Percentiles rank a stretch among this genome's conserved stretches.
Conservation (phyloP, 2,797 vertebrate species). For the Microchirus variegatus region DNA sequence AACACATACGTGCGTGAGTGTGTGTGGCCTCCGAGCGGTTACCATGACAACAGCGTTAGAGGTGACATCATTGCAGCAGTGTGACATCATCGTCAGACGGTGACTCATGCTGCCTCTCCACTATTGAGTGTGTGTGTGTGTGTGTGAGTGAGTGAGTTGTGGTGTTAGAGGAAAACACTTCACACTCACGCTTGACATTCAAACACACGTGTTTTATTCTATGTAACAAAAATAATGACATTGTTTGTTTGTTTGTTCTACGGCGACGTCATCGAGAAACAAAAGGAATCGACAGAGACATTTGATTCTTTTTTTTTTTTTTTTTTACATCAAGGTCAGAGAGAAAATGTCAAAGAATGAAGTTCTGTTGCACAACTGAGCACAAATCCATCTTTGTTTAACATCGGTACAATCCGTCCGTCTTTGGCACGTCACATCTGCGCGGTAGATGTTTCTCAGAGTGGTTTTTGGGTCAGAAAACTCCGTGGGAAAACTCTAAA, state of each 20-base stretch:
- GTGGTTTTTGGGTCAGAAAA: neutral
- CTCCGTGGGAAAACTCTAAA: too few species aligned
- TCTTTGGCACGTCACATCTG: conserved; percentile 50
- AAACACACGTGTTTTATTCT: conserved; percentile 79
- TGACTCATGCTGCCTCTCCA: conserved; percentile 74
- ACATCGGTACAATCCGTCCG: too few species aligned
- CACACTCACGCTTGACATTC: conserved; percentile 61
- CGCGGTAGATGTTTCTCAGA: neutral
- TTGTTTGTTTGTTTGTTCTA: conserved; percentile 74
- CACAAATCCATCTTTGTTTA: conserved; percentile 52
- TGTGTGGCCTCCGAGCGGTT: conserved; percentile 62
- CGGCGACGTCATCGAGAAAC: conserved; percentile 68
- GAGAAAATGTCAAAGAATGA: conserved; percentile 55
- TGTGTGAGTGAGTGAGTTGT: conserved; percentile 3
- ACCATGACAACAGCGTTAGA: conserved; percentile 75
- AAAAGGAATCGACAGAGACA: conserved; percentile 43
- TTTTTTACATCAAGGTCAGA: conserved; percentile 71
- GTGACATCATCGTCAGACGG: conserved; percentile 71
- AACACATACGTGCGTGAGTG: too few species aligned
- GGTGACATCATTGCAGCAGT: conserved; percentile 76
- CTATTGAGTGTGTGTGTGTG: conserved; percentile 7
- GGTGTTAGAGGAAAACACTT: conserved; percentile 5
- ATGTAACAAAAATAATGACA: conserved; percentile 88
- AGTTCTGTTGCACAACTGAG: conserved; percentile 72
- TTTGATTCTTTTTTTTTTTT: too few species aligned